phyloP scores from a whole-genome alignment of 2,797 vertebrate species.

The Neomorphus geoffroyi region DNA sequence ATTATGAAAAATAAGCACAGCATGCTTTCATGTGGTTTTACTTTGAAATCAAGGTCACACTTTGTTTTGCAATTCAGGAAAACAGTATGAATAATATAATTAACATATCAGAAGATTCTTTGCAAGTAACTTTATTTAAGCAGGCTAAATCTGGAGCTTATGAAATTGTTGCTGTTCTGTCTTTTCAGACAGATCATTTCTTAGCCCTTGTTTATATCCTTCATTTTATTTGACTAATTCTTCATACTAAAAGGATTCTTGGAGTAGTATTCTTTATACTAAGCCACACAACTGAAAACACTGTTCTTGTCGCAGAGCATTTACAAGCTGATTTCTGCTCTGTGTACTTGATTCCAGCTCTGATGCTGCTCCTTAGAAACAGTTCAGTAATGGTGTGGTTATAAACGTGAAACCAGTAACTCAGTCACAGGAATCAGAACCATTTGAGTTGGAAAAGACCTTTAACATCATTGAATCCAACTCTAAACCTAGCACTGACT shows the following conservation, averaged over 20 bases:
- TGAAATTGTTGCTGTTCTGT: not conserved
- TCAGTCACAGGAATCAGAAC: not conserved
- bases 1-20: conserved; percentile 55
- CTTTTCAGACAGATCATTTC: not conserved
- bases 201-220: not conserved
- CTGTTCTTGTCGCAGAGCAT: not conserved
- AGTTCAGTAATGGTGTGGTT: not conserved
- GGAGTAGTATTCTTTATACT: not conserved
- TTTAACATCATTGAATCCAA: not conserved
- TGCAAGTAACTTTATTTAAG: conserved; percentile 21
- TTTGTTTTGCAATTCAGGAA: conserved; percentile 48
- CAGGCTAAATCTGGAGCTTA: not conserved
- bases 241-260: not conserved
- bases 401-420: not conserved
- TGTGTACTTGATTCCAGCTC: not conserved
- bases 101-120: conserved; percentile 53
- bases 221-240: not conserved
- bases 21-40: conserved; percentile 44
- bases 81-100: conserved; percentile 35
- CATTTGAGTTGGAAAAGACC: not conserved
- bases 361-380: not conserved
- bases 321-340: not conserved
- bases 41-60: conserved; percentile 61
- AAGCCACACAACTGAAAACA: not conserved
- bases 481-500: not conserved